phyloP scores from a whole-genome alignment of 2,797 vertebrate genomes.

The Gymnocypris eckloni region DNA sequence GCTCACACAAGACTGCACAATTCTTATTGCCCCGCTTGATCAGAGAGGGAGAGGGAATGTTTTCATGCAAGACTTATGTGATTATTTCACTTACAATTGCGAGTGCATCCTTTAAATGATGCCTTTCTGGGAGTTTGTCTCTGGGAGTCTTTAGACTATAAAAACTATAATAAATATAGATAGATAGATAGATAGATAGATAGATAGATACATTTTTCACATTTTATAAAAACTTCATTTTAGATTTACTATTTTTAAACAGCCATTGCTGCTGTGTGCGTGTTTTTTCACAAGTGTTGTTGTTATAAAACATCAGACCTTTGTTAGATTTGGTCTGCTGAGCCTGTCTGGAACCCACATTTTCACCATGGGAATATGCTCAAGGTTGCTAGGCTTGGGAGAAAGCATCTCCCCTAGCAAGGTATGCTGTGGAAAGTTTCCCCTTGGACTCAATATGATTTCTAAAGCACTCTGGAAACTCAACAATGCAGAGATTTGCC shows the following conservation, averaged over 20 bases:
- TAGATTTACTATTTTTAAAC: neutral
- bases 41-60: neutral
- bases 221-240: neutral
- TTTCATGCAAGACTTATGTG: neutral
- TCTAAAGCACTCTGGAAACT: constrained; percentile 29
- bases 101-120: neutral
- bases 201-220: neutral
- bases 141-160: neutral
- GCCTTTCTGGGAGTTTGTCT: neutral
- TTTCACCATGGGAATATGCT: constrained; percentile 44
- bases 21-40: constrained; percentile 34
- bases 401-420: constrained; percentile 34
- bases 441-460: neutral
- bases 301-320: constrained; percentile 8
- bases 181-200: no score
- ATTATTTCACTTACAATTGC: neutral
- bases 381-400: constrained; percentile 52
- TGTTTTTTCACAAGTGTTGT: neutral
- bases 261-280: no score
- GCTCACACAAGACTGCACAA: neutral
- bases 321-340: neutral
- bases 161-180: neutral
- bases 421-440: constrained; percentile 39
- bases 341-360: neutral
- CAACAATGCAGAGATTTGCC: constrained; percentile 23